Conservation (phyloP, 2,113 vertebrate species). For the Eubucco bourcierii region DNA sequence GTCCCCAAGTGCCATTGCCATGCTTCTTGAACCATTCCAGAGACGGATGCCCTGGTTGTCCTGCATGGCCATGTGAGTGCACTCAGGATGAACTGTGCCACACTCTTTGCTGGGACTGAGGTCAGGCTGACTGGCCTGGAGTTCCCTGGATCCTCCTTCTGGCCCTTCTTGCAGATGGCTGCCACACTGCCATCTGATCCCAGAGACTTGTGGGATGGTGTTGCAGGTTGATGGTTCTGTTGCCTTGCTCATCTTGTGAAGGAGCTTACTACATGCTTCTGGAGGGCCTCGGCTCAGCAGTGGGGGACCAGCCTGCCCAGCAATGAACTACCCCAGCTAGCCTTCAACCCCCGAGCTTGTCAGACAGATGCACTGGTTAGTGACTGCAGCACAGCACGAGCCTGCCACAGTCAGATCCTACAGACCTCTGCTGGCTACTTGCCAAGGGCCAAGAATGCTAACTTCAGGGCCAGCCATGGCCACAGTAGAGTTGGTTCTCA, state of each 20-base stretch:
- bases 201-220: too few species aligned
- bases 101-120: too few species aligned
- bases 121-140: too few species aligned
- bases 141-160: too few species aligned
- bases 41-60: too few species aligned
- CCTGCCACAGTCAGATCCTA: neutral
- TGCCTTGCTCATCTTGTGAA: neutral
- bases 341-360: too few species aligned
- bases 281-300: neutral
- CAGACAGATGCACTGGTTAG: neutral
- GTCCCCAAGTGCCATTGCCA: too few species aligned
- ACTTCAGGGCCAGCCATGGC: fast-evolving
- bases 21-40: too few species aligned
- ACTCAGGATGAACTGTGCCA: too few species aligned
- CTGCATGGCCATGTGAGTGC: too few species aligned
- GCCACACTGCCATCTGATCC: too few species aligned
- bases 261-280: neutral
- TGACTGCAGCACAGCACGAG: neutral
- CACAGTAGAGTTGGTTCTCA: neutral
- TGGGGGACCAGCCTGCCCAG: neutral
- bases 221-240: neutral
- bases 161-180: too few species aligned
- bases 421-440: neutral
- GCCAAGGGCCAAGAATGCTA: neutral
- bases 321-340: neutral